Percentiles rank a stretch among this genome's conserved stretches.
Conservation (phyloP, 30 jellyfish, hydroid and myxozoan species). For the Aurelia sp. region DNA sequence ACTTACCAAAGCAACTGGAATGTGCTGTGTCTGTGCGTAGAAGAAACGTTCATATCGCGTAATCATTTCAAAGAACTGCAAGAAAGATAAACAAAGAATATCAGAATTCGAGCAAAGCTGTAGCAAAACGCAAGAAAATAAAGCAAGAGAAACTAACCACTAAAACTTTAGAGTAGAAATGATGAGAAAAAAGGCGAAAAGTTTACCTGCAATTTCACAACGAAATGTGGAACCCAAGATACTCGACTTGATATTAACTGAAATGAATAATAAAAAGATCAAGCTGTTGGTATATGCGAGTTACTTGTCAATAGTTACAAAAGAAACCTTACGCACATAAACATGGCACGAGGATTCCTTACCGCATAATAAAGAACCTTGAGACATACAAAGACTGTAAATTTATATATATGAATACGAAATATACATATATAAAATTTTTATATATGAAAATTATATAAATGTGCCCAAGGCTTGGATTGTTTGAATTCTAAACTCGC, state of each 20-base stretch:
- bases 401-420: too few species aligned
- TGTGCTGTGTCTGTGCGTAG: constrained; percentile 93
- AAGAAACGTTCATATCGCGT: constrained; percentile 94
- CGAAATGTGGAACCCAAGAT: constrained; percentile 78
- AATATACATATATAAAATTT: too few species aligned
- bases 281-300: too few species aligned
- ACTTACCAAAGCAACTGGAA: constrained; percentile 78
- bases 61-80: constrained; percentile 89
- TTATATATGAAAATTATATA: too few species aligned
- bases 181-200: too few species aligned
- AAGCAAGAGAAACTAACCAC: not conserved
- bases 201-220: constrained; percentile 80
- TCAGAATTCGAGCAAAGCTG: not conserved
- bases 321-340: too few species aligned
- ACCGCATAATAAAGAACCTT: too few species aligned
- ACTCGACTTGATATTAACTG: constrained; percentile 77
- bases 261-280: not conserved
- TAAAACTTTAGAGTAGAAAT: not conserved
- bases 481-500: too few species aligned
- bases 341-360: too few species aligned
- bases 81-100: not conserved
- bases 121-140: not conserved
- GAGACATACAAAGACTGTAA: too few species aligned
- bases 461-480: too few species aligned
- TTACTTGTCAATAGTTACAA: too few species aligned